Conservation (phyloP, 2,113 vertebrate species). For the Myrmecophaga tridactyla region DNA sequence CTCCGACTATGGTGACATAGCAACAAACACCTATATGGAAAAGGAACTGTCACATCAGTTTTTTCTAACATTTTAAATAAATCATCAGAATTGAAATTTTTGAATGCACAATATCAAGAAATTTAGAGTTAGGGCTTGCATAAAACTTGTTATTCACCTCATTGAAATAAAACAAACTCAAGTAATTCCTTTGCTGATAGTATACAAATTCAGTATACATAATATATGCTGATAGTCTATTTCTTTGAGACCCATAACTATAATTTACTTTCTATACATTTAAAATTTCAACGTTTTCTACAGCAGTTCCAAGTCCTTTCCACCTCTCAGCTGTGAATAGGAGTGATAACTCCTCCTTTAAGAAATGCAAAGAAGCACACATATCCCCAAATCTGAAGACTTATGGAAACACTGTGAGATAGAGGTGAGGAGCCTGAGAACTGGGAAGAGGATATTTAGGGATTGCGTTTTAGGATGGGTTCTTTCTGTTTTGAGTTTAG, state of each 20-base stretch:
- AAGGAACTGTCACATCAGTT: not conserved
- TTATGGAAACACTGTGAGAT: constrained; percentile 18
- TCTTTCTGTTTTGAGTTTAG: constrained; percentile 5
- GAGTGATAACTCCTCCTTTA: constrained; percentile 57
- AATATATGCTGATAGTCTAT: not conserved
- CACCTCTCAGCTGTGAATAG: constrained; percentile 53
- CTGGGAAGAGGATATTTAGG: not conserved
- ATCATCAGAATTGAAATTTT: constrained; percentile 45
- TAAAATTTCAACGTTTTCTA: constrained; percentile 54
- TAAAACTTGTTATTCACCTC: not conserved
- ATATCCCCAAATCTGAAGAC: not conserved
- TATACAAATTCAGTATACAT: not conserved
- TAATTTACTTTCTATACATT: constrained; percentile 29
- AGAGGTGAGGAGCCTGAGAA: constrained; percentile 10
- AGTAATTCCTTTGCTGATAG: not conserved
- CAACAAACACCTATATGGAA: not conserved
- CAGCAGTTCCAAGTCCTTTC: constrained; percentile 42
- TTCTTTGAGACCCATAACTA: constrained; percentile 22
- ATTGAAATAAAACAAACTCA: not conserved
- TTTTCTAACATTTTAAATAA: constrained; percentile 47
- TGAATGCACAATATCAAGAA: constrained; percentile 37
- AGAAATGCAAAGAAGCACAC: constrained; percentile 34
- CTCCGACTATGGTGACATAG: not conserved
- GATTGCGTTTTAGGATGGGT: not conserved
- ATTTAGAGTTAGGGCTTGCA: constrained; percentile 24